Evolutionary conservation across 2,888 invertebrate genomes (phyloP).

Genomic region (Cantharis rustica): DNA sequence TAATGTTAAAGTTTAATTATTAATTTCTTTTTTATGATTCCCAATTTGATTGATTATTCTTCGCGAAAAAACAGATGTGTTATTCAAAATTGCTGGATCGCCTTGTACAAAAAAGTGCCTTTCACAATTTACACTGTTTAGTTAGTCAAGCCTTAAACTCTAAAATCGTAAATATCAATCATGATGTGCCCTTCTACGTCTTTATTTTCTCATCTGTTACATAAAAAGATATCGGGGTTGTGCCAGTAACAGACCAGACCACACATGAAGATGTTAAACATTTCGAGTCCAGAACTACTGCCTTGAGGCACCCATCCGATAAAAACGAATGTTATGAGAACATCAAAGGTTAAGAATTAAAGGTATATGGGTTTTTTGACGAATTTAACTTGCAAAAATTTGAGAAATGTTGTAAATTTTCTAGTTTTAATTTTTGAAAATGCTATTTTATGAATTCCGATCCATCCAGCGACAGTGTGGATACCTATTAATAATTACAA

Average conservation of each 20-base stretch:
- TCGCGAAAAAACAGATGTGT: neutral
- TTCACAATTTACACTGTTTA: neutral
- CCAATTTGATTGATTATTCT: neutral
- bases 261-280: neutral
- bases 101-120: neutral
- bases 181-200: neutral
- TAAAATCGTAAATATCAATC: neutral
- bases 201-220: neutral
- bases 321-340: neutral
- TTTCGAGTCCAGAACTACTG: neutral
- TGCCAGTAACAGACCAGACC: neutral
- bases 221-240: neutral
- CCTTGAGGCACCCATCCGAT: neutral
- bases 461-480: neutral
- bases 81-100: neutral
- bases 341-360: too few species aligned
- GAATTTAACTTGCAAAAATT: neutral
- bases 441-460: neutral
- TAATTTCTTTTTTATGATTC: neutral
- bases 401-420: neutral
- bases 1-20: neutral
- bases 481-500: neutral
- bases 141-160: neutral
- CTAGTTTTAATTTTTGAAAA: neutral
- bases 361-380: too few species aligned